phyloP scores from a whole-genome alignment of 2,797 vertebrate genomes.

The Eutrigla gurnardus region DNA sequence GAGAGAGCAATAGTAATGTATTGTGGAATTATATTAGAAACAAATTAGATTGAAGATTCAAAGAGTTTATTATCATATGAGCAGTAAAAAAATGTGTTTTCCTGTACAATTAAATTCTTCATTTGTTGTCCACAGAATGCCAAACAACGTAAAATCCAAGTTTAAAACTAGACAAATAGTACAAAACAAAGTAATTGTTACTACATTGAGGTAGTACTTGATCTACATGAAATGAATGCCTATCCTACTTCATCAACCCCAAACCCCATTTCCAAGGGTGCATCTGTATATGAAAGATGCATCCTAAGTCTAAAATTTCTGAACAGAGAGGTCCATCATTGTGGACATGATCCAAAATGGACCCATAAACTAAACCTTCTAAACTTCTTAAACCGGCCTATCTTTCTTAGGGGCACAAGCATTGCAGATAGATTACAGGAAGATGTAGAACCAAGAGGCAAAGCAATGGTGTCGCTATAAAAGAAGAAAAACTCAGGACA shows the following conservation, averaged over 20 bases:
- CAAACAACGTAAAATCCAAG: no score
- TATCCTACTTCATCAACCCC: background rate
- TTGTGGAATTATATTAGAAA: background rate
- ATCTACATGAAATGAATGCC: conserved; percentile 2
- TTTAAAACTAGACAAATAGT: no score
- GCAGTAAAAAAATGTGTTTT: no score
- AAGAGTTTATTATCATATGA: no score
- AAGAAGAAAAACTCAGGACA: conserved; percentile 22
- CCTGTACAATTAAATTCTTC: no score
- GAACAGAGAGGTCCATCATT: background rate
- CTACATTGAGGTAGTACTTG: conserved; percentile 2
- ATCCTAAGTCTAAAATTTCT: background rate
- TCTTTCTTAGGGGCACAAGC: conserved; percentile 14
- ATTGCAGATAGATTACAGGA: conserved; percentile 32
- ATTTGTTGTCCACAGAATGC: no score
- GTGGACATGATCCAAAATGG: background rate
- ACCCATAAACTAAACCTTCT: background rate
- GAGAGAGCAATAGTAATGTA: background rate
- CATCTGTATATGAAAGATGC: background rate
- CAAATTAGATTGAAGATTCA: no score
- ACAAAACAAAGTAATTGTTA: background rate
- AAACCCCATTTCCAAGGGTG: background rate
- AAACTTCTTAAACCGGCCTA: background rate
- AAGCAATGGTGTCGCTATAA: conserved; percentile 22
- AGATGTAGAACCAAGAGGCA: conserved; percentile 21